Conservation (phyloP, 2,113 vertebrate species). For the Lepidothrix coronata region DNA sequence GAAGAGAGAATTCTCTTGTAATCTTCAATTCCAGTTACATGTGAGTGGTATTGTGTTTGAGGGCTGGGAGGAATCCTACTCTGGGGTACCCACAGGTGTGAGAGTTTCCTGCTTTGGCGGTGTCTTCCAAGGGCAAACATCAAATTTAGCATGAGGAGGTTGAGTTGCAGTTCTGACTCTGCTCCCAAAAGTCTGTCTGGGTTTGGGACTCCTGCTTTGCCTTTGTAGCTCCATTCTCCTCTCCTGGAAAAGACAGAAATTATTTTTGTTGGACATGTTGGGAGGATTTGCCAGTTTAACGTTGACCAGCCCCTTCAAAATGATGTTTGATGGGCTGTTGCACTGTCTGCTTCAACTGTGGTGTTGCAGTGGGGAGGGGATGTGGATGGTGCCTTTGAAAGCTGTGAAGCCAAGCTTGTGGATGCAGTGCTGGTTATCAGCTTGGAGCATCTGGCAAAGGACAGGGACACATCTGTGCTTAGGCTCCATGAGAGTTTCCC, state of each 20-base stretch:
- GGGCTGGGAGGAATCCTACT: background rate
- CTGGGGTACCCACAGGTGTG: fast-evolving
- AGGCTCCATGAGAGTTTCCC: background rate
- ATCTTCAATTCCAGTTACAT: background rate
- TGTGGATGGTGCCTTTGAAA: background rate
- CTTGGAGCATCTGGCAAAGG: background rate
- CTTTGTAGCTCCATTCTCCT: background rate
- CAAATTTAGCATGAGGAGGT: background rate
- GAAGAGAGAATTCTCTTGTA: background rate
- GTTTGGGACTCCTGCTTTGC: background rate
- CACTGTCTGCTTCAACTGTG: background rate
- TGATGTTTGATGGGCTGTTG: background rate
- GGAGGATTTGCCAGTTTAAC: background rate
- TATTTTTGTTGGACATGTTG: background rate
- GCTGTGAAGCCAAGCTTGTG: background rate
- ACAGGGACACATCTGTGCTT: background rate
- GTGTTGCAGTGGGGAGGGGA: background rate
- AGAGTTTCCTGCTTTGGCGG: background rate
- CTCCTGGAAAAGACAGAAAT: background rate
- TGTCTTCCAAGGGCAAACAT: background rate
- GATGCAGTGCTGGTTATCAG: background rate
- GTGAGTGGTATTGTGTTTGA: background rate
- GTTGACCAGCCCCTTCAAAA: background rate
- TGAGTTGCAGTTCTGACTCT: background rate
- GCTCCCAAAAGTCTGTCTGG: background rate